Evolutionary conservation across 2,113 vertebrate genomes (phyloP), one percentile per base, ranked within the genome.

Genomic region (Labrus mixtus): DNA sequence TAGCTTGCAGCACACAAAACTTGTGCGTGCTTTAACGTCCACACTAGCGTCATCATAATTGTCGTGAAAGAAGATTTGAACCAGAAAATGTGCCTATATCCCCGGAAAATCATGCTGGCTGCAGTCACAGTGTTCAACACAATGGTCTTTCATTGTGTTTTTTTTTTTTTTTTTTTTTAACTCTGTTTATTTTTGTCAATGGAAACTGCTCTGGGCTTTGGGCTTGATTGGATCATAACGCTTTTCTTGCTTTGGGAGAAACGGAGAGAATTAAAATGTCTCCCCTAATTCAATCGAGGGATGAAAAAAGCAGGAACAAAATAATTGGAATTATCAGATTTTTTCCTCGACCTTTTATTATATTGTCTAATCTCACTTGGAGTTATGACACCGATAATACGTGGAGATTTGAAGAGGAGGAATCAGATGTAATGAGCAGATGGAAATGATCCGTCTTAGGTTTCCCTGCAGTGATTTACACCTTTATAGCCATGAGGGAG

Each of bases 381-480:
- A 76, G 25, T 41, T 6, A 12, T 78, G 73, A 69, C 48, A 25
- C n/a, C 50, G 72, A 72, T 66, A 64, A 61, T 46, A 62, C 4
- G 0, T 13, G 33, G 61, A 77, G 37, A 36, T 78, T 70, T 63
- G n/a, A 61, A 36, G 72, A 50, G 73, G 69, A 76, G 76, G 61
- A 67, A 54, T 73, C 15, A 19, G 72, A 59, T 50, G 53, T 77
- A 55, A 78, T 60, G 41, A 79, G 76, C 58, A 77, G 74, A 81
- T 83, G 75, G 79, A 68, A 62, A 58, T 57, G 37, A 80, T 58
- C 58, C 55, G 43, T 77, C 63, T 71, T 3, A 17, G 63, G 74
- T 90, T 90, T 74, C 78, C 62, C 63, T 69, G 45, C 80, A 73
- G 56, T 64, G 78, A 82, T 67, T 76, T 66, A 57, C 61, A 55